Evolutionary conservation across 2,888 invertebrate genomes (phyloP).

Genomic region (Germaria angustata): DNA sequence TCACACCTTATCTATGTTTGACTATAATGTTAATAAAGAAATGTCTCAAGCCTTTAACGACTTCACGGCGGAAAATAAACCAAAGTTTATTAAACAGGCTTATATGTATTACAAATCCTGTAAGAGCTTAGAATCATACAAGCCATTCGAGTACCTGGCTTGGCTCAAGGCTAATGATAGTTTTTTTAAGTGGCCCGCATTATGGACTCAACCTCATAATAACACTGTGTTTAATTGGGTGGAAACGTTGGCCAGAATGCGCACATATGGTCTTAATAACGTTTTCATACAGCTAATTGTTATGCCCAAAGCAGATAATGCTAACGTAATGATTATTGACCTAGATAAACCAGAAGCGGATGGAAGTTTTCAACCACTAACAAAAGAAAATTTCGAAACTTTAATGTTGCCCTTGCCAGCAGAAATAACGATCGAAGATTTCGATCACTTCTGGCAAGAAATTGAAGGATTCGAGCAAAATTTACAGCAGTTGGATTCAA

Average conservation of each 20-base stretch:
- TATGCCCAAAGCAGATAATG: conserved; percentile 45
- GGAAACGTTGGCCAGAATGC: conserved; percentile 63
- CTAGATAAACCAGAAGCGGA: conserved; percentile 67
- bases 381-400: conserved; percentile 7
- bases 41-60: conserved; percentile 44
- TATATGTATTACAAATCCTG: conserved; percentile 64
- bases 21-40: conserved; percentile 60
- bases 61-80: conserved; percentile 30
- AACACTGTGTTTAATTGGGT: conserved; percentile 64
- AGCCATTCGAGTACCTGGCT: conserved; percentile 46
- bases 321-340: conserved; percentile 45
- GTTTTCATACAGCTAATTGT: conserved; percentile 67
- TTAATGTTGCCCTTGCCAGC: conserved; percentile 54
- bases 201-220: conserved; percentile 19
- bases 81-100: conserved; percentile 46
- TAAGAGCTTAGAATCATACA: conserved; percentile 26
- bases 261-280: conserved; percentile 68
- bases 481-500: conserved; percentile 43
- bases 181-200: conserved; percentile 61
- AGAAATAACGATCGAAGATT: not conserved
- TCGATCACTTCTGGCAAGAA: conserved; percentile 52
- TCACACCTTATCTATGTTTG: conserved; percentile 62
- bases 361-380: conserved; percentile 62
- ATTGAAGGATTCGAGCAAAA: conserved; percentile 58
- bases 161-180: conserved; percentile 61